Evolutionary conservation across 2,113 vertebrate species (phyloP).

Genomic region (Hydrolagus affinis): DNA sequence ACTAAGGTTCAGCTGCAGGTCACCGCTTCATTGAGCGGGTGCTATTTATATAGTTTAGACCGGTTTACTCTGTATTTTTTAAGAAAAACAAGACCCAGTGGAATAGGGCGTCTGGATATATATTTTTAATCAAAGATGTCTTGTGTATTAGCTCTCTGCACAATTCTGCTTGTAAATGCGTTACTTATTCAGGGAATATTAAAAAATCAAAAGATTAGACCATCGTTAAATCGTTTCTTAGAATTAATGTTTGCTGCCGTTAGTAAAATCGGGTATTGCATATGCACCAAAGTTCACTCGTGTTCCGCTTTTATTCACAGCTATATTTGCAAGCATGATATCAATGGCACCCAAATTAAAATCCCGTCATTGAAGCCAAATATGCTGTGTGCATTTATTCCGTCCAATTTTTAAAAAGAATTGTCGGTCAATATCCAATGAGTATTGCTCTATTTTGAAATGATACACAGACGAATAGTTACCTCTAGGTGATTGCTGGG

Average conservation of each 20-base stretch:
- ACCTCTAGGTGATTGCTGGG: not conserved
- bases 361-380: not conserved
- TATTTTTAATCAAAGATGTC: slow-evolving; percentile 26
- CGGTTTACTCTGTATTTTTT: slow-evolving; percentile 9
- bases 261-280: not conserved
- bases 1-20: slow-evolving; percentile 17
- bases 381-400: not conserved
- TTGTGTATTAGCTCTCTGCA: not conserved
- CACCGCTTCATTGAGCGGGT: slow-evolving; percentile 11
- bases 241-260: slow-evolving; percentile 2
- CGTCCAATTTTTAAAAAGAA: not conserved
- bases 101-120: slow-evolving; percentile 1
- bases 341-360: not conserved
- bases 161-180: slow-evolving; percentile 2
- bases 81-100: not conserved
- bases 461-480: not conserved
- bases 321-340: not conserved
- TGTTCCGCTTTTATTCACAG: not conserved
- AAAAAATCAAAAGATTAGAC: not conserved
- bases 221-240: not conserved
- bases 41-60: not conserved
- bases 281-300: not conserved
- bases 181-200: slow-evolving; percentile 18
- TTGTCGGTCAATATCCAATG: not conserved
- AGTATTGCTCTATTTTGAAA: not conserved